Base-by-base conservation (phyloP, 53 echinoderm and acorn worm species). In the Paelopatides confundens region DNA sequence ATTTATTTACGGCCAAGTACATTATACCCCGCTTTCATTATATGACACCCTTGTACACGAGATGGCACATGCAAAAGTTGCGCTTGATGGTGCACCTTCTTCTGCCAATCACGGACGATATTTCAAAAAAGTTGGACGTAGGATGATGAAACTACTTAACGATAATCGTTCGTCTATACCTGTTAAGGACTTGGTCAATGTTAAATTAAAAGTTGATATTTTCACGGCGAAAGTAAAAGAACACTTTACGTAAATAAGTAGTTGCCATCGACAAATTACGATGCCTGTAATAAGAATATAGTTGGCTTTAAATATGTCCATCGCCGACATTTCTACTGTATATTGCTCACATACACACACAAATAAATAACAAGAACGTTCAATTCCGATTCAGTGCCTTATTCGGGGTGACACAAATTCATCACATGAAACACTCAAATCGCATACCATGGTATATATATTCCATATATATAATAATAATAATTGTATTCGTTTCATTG, bases 41-140 rank as follows among this genome's bases (percentile, higher is more conserved):
- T 77, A 48, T 48, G 50, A 77, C 21, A 77, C 77, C 0, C 50
- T 77, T 3, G 50, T 77, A 30, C 77, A 49, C 21, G 77, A 77
- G 49, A 77, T 77, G 77, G 31, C 77, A 1, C 77, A 77, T 49
- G 77, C 77, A 27, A 77, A 49, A 66, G 35, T 29, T 12, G 66
- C 66, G 4, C 3, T 29, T 12, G 66, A 30, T 10, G 66, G 66
- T 53, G 3, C 3, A 1, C 18, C 3, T n/a, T 15, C 15, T 18
- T 14, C 11, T 13, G 15, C 53, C 15, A n/a, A n/a, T n/a, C 53
- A 53, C 15, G 53, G 15, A 0, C 11, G 3, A 18, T 15, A 53
- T 18, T 53, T 14, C 53, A 53, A 18, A n/a, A 53, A 53, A 53
- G 53, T 53, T 15, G 53, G 53, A 0, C 11, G 3, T 0, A 13